These are phyloP conservation scores for Luscinia megarhynchos DNA, from an alignment of 2,797 vertebrate species.

Conservation along the genomic window DNA sequence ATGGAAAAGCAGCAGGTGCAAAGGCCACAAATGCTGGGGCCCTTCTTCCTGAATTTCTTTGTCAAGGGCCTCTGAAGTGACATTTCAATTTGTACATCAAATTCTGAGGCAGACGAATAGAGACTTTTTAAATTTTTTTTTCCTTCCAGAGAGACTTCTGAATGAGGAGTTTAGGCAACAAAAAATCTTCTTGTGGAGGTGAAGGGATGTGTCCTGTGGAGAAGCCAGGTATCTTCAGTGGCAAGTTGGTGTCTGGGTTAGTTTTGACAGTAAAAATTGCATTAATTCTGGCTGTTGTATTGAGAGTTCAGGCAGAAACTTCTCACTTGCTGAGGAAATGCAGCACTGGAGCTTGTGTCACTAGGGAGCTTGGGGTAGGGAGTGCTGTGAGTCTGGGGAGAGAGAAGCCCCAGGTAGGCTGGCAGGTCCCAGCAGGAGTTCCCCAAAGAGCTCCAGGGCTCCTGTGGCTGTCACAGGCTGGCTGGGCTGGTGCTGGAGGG, in stretches of 20 bases:
- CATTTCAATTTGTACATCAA: background rate
- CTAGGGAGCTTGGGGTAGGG: background rate
- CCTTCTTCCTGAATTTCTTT: conserved; percentile 35
- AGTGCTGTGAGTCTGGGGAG: background rate
- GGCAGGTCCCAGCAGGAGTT: background rate
- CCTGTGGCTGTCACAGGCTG: background rate
- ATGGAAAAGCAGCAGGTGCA: conserved; percentile 57
- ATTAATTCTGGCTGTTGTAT: background rate
- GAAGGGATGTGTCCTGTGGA: background rate
- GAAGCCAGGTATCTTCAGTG: background rate
- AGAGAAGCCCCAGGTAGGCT: background rate
- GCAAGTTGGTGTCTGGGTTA: background rate
- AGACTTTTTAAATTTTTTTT: background rate
- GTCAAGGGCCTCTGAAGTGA: conserved; percentile 1
- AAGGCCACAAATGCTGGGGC: conserved; percentile 42
- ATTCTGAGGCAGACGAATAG: background rate
- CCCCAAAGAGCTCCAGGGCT: background rate
- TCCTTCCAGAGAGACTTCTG: background rate
- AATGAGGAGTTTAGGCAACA: background rate
- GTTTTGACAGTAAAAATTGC: background rate
- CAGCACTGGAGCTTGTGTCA: background rate
- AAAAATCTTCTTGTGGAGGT: background rate
- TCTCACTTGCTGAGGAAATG: background rate
- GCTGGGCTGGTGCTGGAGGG: background rate
- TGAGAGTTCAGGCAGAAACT: background rate